phyloP scores from a whole-genome alignment of 35 echinoderm and acorn worm species.

The Holothuria glaberrima region DNA sequence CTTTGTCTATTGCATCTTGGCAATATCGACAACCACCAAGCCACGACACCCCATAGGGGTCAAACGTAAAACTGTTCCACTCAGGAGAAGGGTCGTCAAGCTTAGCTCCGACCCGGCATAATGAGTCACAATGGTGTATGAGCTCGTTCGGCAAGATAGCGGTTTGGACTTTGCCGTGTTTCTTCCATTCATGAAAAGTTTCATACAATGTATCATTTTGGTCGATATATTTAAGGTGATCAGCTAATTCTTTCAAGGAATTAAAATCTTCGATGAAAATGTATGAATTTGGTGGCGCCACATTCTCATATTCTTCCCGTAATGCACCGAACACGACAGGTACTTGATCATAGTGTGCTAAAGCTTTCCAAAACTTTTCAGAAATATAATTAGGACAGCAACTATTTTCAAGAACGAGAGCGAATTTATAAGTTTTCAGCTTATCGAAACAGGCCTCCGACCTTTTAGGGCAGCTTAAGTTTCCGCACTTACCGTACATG shows the following conservation, averaged over 20 bases:
- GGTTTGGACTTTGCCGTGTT: slow-evolving; percentile 6
- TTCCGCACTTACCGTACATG: slow-evolving; percentile 63
- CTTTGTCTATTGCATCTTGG: neutral
- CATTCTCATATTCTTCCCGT: slow-evolving; percentile 61
- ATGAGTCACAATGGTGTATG: slow-evolving; percentile 27
- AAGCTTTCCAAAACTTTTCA: slow-evolving; percentile 72
- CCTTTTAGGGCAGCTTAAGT: slow-evolving; percentile 27
- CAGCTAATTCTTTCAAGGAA: slow-evolving; percentile 55
- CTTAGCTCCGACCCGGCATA: slow-evolving; percentile 1
- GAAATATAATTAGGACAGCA: slow-evolving; percentile 69
- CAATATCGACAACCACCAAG: slow-evolving; percentile 32
- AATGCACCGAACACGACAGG: slow-evolving; percentile 73
- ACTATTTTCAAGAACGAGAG: slow-evolving; percentile 70
- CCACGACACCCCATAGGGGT: slow-evolving; percentile 27
- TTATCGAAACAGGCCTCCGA: slow-evolving; percentile 56
- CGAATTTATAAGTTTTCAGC: slow-evolving; percentile 66
- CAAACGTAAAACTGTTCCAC: slow-evolving; percentile 44
- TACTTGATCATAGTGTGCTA: slow-evolving; percentile 46
- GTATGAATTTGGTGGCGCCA: slow-evolving; percentile 78
- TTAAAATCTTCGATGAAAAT: slow-evolving; percentile 75
- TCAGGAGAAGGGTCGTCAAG: slow-evolving; percentile 9
- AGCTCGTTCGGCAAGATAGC: neutral
- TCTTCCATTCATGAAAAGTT: slow-evolving; percentile 66
- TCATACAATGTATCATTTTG: slow-evolving; percentile 57
- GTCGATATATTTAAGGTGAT: slow-evolving; percentile 57